These are phyloP conservation scores for Pedionomus torquatus DNA, from an alignment of 2,113 vertebrate species.

Conservation along the genomic window DNA sequence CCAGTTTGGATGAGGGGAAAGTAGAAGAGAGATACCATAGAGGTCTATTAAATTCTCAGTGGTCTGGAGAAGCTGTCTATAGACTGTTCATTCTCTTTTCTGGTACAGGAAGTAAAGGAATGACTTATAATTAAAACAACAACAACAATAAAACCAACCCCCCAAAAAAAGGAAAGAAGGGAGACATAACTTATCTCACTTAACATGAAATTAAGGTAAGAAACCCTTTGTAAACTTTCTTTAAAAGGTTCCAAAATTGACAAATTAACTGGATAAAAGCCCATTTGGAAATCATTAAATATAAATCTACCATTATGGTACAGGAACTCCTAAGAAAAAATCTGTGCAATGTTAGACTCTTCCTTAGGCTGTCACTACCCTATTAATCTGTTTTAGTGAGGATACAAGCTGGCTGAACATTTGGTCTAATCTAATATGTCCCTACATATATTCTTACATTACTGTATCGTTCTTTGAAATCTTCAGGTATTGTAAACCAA, in stretches of 20 bases:
- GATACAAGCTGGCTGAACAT: background rate
- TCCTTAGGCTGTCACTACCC: background rate
- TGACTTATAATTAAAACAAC: background rate
- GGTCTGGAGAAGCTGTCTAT: background rate
- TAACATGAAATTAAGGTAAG: background rate
- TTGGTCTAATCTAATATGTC: background rate
- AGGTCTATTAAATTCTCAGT: background rate
- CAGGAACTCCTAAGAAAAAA: background rate
- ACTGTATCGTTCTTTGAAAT: background rate
- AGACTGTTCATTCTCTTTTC: background rate
- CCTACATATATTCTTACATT: background rate
- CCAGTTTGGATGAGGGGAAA: background rate
- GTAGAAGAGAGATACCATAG: background rate
- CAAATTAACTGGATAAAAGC: background rate
- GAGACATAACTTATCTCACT: background rate
- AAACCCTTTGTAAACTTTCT: background rate
- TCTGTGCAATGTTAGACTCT: background rate
- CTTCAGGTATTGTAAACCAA: background rate
- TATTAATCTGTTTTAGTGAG: background rate
- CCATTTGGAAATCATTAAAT: background rate
- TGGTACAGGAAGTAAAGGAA: background rate
- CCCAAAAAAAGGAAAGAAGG: background rate
- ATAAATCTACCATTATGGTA: background rate
- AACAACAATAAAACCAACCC: background rate
- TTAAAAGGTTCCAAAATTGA: background rate